Percentiles rank a stretch among this genome's conserved stretches.
phyloP scores from a whole-genome alignment of 2,113 vertebrate species.

The Caloenas nicobarica region DNA sequence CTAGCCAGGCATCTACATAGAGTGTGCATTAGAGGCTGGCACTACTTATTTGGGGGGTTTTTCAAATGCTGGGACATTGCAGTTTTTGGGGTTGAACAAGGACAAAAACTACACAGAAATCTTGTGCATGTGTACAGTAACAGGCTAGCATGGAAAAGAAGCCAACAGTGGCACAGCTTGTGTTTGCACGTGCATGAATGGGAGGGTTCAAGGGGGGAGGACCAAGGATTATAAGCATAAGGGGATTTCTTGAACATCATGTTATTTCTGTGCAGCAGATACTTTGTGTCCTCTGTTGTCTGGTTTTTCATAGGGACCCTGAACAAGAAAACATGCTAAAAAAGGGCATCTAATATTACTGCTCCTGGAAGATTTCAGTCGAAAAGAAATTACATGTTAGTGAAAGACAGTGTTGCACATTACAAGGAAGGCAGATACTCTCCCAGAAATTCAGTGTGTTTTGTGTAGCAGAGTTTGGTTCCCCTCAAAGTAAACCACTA shows the following conservation, averaged over 20 bases:
- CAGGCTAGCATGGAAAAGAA: not conserved
- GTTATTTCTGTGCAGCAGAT: not conserved
- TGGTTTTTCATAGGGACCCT: not conserved
- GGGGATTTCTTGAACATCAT: not conserved
- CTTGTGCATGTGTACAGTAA: not conserved
- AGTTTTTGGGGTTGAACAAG: not conserved
- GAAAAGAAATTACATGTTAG: not conserved
- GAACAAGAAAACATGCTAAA: not conserved
- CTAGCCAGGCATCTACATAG: not conserved
- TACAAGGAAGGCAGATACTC: not conserved
- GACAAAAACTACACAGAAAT: not conserved
- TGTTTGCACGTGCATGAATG: not conserved
- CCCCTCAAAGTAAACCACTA: not conserved
- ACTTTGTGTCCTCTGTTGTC: not conserved
- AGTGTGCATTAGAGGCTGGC: accelerated
- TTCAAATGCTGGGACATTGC: not conserved
- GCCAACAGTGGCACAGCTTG: accelerated
- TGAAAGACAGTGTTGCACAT: not conserved
- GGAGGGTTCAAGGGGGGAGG: not conserved
- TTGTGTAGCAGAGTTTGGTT: not conserved
- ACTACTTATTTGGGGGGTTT: not conserved
- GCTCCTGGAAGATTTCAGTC: not conserved
- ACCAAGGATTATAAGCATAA: not conserved
- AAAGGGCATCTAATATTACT: not conserved
- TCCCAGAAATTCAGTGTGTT: not conserved